phyloP scores from a whole-genome alignment of 2,113 vertebrate species.

The Nycticryphes semicollaris region DNA sequence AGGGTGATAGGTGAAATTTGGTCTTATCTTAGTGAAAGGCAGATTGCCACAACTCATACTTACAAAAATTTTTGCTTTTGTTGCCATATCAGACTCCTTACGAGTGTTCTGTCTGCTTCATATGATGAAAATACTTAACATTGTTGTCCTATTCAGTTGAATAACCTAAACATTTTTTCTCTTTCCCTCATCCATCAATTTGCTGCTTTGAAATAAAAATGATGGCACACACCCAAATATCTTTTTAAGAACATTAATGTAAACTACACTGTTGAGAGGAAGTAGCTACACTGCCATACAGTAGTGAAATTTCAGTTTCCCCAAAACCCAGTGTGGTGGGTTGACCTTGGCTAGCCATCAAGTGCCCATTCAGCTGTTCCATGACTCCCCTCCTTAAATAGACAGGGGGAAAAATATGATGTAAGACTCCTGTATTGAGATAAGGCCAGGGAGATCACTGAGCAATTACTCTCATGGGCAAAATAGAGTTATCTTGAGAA shows the following conservation, averaged over 20 bases:
- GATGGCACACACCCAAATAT: neutral
- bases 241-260: neutral
- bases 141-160: neutral
- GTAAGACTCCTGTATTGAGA: accelerated
- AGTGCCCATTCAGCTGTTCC: neutral
- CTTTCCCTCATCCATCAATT: neutral
- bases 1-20: neutral
- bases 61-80: neutral
- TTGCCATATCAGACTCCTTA: neutral
- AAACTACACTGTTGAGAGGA: neutral
- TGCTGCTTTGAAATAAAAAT: neutral
- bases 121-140: neutral
- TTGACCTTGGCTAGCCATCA: neutral
- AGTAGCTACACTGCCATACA: neutral
- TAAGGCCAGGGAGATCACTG: neutral
- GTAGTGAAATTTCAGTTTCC: neutral
- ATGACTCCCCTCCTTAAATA: neutral
- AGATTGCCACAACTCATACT: neutral
- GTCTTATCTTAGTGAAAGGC: neutral
- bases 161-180: neutral
- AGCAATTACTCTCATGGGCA: neutral
- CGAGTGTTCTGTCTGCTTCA: neutral
- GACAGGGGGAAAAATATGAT: neutral
- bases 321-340: neutral
- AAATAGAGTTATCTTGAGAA: neutral